Percentiles rank a stretch among this genome's conserved stretches.
Conservation (phyloP, 2,888 invertebrate species). For the Exephanes ischioxanthus region DNA sequence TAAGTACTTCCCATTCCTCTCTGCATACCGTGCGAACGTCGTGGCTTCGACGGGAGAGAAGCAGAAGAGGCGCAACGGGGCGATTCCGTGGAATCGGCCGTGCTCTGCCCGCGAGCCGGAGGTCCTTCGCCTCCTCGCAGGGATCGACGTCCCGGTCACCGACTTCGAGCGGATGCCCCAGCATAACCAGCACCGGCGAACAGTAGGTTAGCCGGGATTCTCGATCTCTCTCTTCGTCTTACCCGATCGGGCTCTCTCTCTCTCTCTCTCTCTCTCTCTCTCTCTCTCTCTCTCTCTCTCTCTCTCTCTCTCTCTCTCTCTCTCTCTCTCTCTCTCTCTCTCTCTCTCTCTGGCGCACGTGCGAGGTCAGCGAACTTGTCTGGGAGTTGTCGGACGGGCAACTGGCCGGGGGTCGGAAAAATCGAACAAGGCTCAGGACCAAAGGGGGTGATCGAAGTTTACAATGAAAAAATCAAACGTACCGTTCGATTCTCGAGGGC, state of each 20-base stretch:
- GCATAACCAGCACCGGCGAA: constrained; percentile 63
- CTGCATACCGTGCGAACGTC: constrained; percentile 57
- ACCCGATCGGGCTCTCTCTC: constrained; percentile 71
- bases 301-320: constrained; percentile 74
- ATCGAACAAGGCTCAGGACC: not conserved
- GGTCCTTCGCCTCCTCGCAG: constrained; percentile 49
- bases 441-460: not conserved
- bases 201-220: constrained; percentile 80
- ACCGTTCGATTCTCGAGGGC: too few species aligned
- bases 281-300: constrained; percentile 73
- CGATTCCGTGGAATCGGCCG: constrained; percentile 58
- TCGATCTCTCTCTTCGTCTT: constrained; percentile 73
- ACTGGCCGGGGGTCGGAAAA: not conserved
- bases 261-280: constrained; percentile 70
- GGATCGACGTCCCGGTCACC: constrained; percentile 76
- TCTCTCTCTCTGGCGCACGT: constrained; percentile 68
- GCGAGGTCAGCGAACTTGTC: constrained; percentile 72
- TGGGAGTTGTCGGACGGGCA: not conserved
- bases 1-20: constrained; percentile 68
- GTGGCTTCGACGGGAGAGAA: constrained; percentile 37
- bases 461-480: too few species aligned
- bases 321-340: constrained; percentile 72
- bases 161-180: constrained; percentile 69
- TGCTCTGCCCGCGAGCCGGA: constrained; percentile 6
- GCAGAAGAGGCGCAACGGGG: constrained; percentile 29